Conservation (phyloP, 1,140 invertebrate species). For the Bacillus rossius region DNA sequence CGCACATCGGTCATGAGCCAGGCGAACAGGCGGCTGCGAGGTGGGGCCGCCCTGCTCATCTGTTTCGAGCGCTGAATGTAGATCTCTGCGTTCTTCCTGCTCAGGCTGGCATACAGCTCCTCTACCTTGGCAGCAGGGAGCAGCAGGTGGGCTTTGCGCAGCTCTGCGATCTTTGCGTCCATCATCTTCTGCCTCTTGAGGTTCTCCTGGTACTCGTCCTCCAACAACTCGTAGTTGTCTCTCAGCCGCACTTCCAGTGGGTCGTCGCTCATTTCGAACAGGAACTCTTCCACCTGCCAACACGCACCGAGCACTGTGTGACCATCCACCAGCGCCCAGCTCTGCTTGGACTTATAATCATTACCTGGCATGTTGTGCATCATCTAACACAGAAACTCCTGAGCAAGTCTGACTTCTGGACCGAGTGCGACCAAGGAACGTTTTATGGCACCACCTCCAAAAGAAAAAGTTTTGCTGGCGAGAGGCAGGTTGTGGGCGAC, state of each 20-base stretch:
- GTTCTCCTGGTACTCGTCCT: constrained; percentile 95
- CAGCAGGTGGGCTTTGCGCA: constrained; percentile 73
- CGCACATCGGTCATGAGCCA: constrained; percentile 76
- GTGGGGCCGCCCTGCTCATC: constrained; percentile 63
- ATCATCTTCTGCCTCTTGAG: constrained; percentile 86
- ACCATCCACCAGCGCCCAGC: no score
- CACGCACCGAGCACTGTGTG: no score
- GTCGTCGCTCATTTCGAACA: constrained; percentile 93
- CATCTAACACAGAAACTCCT: background rate
- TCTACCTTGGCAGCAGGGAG: constrained; percentile 84
- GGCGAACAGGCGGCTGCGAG: constrained; percentile 70
- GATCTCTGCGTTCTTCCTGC: constrained; percentile 88
- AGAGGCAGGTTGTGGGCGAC: no score
- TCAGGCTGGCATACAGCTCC: constrained; percentile 78
- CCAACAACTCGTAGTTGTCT: constrained; percentile 92
- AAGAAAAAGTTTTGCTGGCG: no score
- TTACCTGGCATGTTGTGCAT: background rate
- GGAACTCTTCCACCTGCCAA: constrained; percentile 67
- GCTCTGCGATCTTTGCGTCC: constrained; percentile 75
- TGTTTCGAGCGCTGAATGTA: constrained; percentile 89
- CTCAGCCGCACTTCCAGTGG: constrained; percentile 95
- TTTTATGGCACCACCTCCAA: no score
- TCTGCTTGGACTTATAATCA: no score
- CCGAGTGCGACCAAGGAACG: no score
- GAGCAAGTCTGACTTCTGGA: no score